phyloP scores from a whole-genome alignment of 2,888 invertebrate genomes.

The Anticlea derivata region DNA sequence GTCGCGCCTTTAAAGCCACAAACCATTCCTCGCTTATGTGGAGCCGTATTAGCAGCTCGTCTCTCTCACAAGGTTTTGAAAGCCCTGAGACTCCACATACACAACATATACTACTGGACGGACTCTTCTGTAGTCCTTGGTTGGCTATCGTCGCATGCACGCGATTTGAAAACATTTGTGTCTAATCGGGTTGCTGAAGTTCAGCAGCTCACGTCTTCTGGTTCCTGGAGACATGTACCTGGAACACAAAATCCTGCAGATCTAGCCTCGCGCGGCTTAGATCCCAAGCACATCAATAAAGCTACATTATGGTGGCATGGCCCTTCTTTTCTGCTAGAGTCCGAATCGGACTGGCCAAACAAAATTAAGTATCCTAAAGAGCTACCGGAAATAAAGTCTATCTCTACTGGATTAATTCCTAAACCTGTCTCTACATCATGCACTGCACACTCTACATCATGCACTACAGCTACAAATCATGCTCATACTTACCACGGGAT shows the following conservation, averaged over 20 bases:
- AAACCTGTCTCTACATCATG: background rate
- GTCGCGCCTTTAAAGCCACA: too few species aligned
- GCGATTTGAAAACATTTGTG: background rate
- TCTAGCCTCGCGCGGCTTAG: conserved; percentile 2
- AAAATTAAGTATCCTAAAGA: background rate
- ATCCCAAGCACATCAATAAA: background rate
- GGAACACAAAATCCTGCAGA: conserved; percentile 48
- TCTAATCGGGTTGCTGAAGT: background rate
- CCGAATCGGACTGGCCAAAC: background rate
- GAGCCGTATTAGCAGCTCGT: background rate
- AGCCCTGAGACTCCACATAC: background rate
- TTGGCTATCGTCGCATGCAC: background rate
- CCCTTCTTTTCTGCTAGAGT: conserved; percentile 1
- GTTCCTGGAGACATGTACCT: conserved; percentile 32
- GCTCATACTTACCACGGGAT: background rate
- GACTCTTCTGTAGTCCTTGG: too few species aligned
- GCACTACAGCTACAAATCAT: background rate
- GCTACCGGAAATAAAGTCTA: background rate
- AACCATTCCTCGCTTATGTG: background rate
- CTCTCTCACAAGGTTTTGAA: background rate
- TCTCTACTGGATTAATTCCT: background rate
- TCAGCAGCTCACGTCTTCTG: too few species aligned
- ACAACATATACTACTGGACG: too few species aligned
- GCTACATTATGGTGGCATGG: conserved; percentile 1
- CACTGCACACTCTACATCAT: too few species aligned